phyloP scores from a whole-genome alignment of 2,888 invertebrate genomes.

The Drosophila anomelani region DNA sequence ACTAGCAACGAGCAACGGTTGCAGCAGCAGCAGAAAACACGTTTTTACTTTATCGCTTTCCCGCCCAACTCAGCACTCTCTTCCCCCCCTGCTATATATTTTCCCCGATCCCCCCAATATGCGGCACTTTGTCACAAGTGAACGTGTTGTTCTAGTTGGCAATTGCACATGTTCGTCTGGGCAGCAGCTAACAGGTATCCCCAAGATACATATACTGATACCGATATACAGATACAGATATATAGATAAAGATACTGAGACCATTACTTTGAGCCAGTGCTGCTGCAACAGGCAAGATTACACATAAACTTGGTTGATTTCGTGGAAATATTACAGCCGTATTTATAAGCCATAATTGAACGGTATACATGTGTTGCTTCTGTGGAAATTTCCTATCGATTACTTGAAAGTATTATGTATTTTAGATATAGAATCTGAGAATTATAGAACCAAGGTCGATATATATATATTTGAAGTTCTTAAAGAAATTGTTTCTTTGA shows the following conservation, averaged over 20 bases:
- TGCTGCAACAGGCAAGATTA: conserved; percentile 35
- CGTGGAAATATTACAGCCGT: conserved; percentile 4
- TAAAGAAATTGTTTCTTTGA: neutral
- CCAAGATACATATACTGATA: conserved; percentile 38
- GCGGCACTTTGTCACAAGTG: conserved; percentile 70
- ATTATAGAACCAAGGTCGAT: neutral
- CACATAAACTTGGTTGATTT: conserved; percentile 17
- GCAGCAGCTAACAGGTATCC: conserved; percentile 47
- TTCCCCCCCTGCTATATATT: conserved; percentile 6
- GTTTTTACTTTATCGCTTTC: conserved; percentile 69
- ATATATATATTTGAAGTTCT: neutral
- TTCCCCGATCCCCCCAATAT: conserved; percentile 50
- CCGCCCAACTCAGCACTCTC: neutral
- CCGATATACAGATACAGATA: conserved; percentile 55
- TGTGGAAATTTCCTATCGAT: neutral
- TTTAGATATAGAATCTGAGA: neutral
- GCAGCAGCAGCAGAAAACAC: conserved; percentile 65
- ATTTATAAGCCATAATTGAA: neutral
- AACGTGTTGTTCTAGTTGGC: conserved; percentile 79
- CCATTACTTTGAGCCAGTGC: conserved; percentile 30
- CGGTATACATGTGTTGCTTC: neutral
- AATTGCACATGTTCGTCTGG: conserved; percentile 68
- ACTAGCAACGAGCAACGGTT: conserved; percentile 57
- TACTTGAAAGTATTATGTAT: neutral
- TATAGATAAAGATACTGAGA: conserved; percentile 42